phyloP scores from a whole-genome alignment of 2,113 vertebrate genomes.

The Lepus americanus region DNA sequence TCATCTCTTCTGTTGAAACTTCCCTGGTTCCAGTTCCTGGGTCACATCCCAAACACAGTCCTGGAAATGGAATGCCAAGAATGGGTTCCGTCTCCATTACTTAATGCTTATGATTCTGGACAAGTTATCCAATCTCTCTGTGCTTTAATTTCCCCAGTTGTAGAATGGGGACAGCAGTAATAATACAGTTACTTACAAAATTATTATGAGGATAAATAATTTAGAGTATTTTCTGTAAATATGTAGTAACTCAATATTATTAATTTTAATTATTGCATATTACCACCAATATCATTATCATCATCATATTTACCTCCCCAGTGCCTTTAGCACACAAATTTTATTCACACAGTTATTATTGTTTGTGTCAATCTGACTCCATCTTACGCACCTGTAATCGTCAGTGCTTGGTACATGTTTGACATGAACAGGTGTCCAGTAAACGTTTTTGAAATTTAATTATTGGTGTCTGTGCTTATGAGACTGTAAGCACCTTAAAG shows the following conservation, averaged over 20 bases:
- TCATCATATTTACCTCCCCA: neutral
- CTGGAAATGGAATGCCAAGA: neutral
- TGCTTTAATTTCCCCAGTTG: neutral
- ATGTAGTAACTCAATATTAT: neutral
- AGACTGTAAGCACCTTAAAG: neutral
- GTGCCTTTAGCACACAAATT: neutral
- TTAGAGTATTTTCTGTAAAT: neutral
- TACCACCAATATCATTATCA: neutral
- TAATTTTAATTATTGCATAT: neutral
- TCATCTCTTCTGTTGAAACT: neutral
- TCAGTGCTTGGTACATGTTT: neutral
- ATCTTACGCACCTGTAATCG: neutral
- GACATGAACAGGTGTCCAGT: neutral
- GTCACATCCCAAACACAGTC: neutral
- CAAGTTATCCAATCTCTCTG: neutral
- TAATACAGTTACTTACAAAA: neutral
- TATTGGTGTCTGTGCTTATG: neutral
- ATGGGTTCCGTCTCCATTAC: neutral
- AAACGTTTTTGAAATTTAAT: conserved; percentile 28
- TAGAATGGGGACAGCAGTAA: neutral
- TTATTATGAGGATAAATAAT: neutral
- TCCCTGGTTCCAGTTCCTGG: neutral
- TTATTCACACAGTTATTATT: neutral
- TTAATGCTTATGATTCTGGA: neutral
- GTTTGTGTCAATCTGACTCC: neutral